phyloP scores from a whole-genome alignment of 2,113 vertebrate genomes.

The Ceyx cyanopectus region DNA sequence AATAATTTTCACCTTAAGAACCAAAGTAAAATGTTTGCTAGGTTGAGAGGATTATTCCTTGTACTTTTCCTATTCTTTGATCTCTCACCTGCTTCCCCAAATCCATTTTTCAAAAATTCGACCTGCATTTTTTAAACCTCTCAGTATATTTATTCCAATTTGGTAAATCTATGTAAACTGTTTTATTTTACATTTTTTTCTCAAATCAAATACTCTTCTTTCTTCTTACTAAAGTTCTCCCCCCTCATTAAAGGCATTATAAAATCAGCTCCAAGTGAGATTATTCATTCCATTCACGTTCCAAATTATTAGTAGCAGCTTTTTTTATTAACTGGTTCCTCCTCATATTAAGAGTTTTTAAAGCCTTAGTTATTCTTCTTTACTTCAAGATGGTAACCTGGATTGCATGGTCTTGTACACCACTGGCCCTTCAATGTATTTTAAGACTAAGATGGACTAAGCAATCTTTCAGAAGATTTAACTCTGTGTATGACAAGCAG shows the following conservation, averaged over 20 bases:
- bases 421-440: neutral
- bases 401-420: neutral
- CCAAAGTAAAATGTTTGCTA: neutral
- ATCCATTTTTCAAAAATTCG: neutral
- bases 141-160: neutral
- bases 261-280: neutral
- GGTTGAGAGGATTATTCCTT: neutral
- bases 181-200: neutral
- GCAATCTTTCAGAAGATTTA: neutral
- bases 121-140: neutral
- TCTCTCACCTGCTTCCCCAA: neutral
- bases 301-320: neutral
- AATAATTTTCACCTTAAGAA: neutral
- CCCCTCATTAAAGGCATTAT: neutral
- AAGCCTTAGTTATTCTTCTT: neutral
- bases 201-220: neutral
- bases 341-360: neutral
- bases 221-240: neutral
- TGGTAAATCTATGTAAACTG: neutral
- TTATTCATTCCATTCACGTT: neutral
- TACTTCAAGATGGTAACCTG: neutral
- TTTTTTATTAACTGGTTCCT: neutral
- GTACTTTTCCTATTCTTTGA: neutral
- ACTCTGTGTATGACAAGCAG: neutral
- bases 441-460: neutral